Percentiles rank a stretch among this genome's conserved stretches.
Conservation (phyloP, 2,797 vertebrate genomes). For the Betta splendens region DNA sequence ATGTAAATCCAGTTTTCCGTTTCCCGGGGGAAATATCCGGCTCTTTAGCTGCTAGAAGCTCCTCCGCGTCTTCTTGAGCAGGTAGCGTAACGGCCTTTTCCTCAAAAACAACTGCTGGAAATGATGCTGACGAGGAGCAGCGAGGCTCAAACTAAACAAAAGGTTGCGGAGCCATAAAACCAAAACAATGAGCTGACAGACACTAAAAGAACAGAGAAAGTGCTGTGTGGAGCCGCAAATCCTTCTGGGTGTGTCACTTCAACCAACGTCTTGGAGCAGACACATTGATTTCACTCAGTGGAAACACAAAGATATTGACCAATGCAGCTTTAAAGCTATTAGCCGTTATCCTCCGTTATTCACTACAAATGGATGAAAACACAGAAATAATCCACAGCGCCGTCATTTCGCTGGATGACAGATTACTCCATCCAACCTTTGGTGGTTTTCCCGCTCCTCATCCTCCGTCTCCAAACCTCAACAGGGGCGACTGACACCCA, state of each 20-base stretch:
- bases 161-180: not conserved
- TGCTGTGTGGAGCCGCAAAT: not conserved
- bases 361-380: not conserved
- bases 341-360: not conserved
- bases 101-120: not conserved
- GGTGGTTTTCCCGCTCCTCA: constrained; percentile 4
- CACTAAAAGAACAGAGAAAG: not conserved
- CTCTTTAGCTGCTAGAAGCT: not conserved
- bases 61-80: not conserved
- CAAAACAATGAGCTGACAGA: not conserved
- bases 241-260: too few relatives aligned
- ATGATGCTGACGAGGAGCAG: not conserved
- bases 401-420: not conserved
- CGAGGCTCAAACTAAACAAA: not conserved
- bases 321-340: not conserved
- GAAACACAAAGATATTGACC: not conserved
- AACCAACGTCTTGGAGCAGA: not conserved
- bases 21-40: not conserved
- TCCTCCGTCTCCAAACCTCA: constrained; percentile 28
- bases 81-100: not conserved
- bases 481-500: constrained; percentile 23
- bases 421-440: constrained; percentile 4
- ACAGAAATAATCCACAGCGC: not conserved
- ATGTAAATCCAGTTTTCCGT: not conserved
- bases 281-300: not conserved